Evolutionary conservation across 2,797 vertebrate species (phyloP).

Genomic region (Galagoides demidoff): DNA sequence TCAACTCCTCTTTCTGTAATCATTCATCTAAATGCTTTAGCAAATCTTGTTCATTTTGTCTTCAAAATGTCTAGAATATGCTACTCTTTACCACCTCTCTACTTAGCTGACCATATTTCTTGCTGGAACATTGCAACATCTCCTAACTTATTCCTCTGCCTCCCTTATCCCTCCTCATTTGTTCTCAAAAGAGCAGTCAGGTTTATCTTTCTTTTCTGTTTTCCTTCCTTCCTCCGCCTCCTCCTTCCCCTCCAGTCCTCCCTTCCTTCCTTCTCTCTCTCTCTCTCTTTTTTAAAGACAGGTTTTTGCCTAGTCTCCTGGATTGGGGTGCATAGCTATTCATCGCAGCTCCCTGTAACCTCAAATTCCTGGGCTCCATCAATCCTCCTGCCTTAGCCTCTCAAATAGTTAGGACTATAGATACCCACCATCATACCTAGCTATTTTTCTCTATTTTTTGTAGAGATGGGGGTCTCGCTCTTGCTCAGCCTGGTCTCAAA

Average conservation of each 20-base stretch:
- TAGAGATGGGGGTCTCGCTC: neutral
- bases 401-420: neutral
- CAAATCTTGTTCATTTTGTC: conserved; percentile 24
- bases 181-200: neutral
- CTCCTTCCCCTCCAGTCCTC: too few relatives aligned
- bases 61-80: neutral
- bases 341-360: neutral
- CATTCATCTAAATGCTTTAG: neutral
- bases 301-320: neutral
- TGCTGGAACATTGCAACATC: neutral
- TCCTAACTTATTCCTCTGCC: neutral
- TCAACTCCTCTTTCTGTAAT: neutral
- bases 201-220: neutral
- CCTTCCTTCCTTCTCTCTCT: neutral
- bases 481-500: neutral
- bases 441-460: neutral
- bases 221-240: neutral
- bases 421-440: neutral
- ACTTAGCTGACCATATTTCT: neutral
- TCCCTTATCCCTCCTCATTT: neutral
- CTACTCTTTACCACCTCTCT: neutral
- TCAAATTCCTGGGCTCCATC: neutral
- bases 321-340: neutral
- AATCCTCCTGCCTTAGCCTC: neutral
- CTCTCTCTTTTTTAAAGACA: neutral